Evolutionary conservation across 2,888 invertebrate species (phyloP).

Genomic region (Trisateles emortualis): DNA sequence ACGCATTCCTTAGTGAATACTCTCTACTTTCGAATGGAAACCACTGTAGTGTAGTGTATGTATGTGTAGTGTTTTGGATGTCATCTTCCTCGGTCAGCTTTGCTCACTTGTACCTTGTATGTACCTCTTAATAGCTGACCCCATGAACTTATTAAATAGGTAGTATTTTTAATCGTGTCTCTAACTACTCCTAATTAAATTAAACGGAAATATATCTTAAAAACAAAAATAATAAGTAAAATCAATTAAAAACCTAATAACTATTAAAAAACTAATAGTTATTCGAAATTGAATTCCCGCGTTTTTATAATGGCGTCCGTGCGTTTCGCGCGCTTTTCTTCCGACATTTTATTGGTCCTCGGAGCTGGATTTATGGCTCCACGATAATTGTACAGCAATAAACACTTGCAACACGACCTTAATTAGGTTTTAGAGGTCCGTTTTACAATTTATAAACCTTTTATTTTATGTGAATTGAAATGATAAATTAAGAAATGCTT

Average conservation of each 20-base stretch:
- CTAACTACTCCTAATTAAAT: too few species aligned
- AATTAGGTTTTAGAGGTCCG: conserved; percentile 63
- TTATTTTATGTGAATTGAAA: conserved; percentile 17
- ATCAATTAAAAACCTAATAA: conserved; percentile 24
- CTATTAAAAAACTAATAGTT: conserved; percentile 45
- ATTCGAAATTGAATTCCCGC: conserved; percentile 38
- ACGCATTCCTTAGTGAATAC: too few species aligned
- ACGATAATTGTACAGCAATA: conserved; percentile 66
- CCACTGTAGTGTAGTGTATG: too few species aligned
- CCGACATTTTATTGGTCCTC: conserved; percentile 71
- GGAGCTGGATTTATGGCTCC: conserved; percentile 67
- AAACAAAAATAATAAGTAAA: conserved; percentile 12
- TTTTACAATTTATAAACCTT: conserved; percentile 48
- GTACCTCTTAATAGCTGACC: too few species aligned
- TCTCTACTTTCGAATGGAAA: too few species aligned
- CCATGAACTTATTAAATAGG: too few species aligned
- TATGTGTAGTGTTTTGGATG: too few species aligned
- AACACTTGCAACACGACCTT: conserved; percentile 70
- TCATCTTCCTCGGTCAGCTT: too few species aligned
- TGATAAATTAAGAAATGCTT: conserved; percentile 10
- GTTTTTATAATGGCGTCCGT: conserved; percentile 49
- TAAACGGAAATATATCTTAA: too few species aligned
- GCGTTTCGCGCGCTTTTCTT: conserved; percentile 58
- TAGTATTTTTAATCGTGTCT: too few species aligned
- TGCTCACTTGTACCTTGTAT: too few species aligned